Percentiles rank a stretch among this genome's conserved stretches.
phyloP scores from a whole-genome alignment of 2,888 invertebrate species.

The Microctonus hyperodae region DNA sequence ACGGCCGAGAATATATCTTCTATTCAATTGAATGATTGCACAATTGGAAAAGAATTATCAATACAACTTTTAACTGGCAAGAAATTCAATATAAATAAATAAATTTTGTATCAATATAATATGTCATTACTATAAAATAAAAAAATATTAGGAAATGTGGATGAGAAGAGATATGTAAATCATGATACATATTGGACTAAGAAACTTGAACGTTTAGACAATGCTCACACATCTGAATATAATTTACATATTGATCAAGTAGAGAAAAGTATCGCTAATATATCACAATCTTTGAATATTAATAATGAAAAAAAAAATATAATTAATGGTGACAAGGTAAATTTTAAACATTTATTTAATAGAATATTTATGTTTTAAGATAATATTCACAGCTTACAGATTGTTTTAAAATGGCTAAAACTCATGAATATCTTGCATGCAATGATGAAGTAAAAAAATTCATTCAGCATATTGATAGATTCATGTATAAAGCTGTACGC shows the following conservation, averaged over 20 bases:
- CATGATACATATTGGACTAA: slow-evolving; percentile 51
- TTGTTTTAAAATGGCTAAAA: slow-evolving; percentile 40
- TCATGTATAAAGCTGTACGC: slow-evolving; percentile 38
- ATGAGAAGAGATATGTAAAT: slow-evolving; percentile 41
- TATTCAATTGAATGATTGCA: slow-evolving; percentile 16
- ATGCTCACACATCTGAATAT: slow-evolving; percentile 42
- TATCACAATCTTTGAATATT: slow-evolving; percentile 35
- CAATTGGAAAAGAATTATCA: slow-evolving; percentile 38
- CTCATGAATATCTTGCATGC: slow-evolving; percentile 41
- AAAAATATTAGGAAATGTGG: slow-evolving; percentile 16
- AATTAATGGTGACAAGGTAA: neutral
- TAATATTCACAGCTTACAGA: slow-evolving; percentile 39
- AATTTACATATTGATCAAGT: slow-evolving; percentile 44
- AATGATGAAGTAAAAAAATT: slow-evolving; percentile 41
- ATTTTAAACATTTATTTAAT: neutral
- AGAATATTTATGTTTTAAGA: neutral
- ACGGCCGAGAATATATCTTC: slow-evolving; percentile 36
- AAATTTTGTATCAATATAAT: slow-evolving; percentile 1
- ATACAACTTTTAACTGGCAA: slow-evolving; percentile 39
- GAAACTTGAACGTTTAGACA: slow-evolving; percentile 46
- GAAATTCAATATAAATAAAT: slow-evolving; percentile 1
- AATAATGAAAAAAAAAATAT: neutral
- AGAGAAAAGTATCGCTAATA: slow-evolving; percentile 37
- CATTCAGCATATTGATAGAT: slow-evolving; percentile 44
- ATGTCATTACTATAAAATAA: slow-evolving; percentile 35